These are phyloP conservation scores for Phylloscopus whistleri DNA, from an alignment of 2,113 vertebrate genomes.

Conservation along the genomic window DNA sequence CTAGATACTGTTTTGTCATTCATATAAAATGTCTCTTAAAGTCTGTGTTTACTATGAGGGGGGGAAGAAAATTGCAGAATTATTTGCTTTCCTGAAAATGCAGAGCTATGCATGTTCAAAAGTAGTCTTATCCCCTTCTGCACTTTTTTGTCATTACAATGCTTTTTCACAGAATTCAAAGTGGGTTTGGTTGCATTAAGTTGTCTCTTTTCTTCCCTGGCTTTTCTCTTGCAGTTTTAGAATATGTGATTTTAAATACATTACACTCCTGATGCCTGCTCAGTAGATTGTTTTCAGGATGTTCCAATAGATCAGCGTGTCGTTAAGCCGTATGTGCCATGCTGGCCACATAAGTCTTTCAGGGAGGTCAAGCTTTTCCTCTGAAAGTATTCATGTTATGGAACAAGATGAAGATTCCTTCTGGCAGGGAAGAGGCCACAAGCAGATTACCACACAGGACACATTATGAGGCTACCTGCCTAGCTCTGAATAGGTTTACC, in stretches of 20 bases:
- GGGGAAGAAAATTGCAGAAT: neutral
- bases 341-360: neutral
- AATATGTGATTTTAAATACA: neutral
- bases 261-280: neutral
- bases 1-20: neutral
- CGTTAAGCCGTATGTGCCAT: neutral
- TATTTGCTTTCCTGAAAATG: neutral
- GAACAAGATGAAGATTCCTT: conserved; percentile 3
- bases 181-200: neutral
- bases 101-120: neutral
- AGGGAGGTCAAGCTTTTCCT: neutral
- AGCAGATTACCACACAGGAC: neutral
- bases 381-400: neutral
- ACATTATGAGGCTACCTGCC: neutral
- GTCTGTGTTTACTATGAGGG: neutral
- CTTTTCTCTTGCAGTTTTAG: neutral
- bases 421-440: neutral
- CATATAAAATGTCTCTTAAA: neutral
- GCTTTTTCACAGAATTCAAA: neutral
- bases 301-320: neutral
- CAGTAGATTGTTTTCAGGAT: conserved; percentile 3
- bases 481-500: conserved; percentile 2
- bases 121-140: neutral
- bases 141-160: neutral
- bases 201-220: neutral